A percentile compares a stretch with the other conserved stretches of the same genome.
These are phyloP conservation scores for Elegia similella DNA, from an alignment of 2,888 invertebrate species.

Conservation along the genomic window DNA sequence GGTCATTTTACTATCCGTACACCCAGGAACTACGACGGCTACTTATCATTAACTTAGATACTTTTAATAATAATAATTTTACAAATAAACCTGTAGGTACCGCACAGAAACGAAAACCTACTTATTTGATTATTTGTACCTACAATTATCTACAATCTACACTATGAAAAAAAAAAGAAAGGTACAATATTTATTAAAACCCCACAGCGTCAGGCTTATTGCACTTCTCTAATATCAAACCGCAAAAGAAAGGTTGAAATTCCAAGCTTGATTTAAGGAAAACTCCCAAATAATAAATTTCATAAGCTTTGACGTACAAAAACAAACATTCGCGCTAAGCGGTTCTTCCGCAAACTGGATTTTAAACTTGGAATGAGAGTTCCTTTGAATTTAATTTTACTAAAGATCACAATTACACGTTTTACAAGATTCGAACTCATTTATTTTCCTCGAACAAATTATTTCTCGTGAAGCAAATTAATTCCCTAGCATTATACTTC, in stretches of 20 bases:
- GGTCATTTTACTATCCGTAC: too few relatives aligned
- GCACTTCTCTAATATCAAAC: neutral
- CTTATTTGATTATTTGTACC: neutral
- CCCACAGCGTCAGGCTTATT: neutral
- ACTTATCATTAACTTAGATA: too few relatives aligned
- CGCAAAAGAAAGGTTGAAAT: neutral
- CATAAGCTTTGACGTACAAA: slow-evolving; percentile 13
- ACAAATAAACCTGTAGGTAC: too few relatives aligned
- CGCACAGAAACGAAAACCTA: neutral
- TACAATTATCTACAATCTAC: neutral
- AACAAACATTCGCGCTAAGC: slow-evolving; percentile 21
- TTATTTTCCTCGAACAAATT: slow-evolving; percentile 65
- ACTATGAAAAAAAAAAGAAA: neutral
- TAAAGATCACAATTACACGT: slow-evolving; percentile 70
- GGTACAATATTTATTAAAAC: neutral
- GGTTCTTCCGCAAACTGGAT: slow-evolving; percentile 29
- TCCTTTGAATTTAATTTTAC: slow-evolving; percentile 60
- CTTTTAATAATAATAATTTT: too few relatives aligned
- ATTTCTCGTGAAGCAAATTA: slow-evolving; percentile 74
- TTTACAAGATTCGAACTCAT: slow-evolving; percentile 69
- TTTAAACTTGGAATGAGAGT: slow-evolving; percentile 41
- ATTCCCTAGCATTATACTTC: slow-evolving; percentile 74
- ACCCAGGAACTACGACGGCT: too few relatives aligned
- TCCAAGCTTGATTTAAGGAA: slow-evolving; percentile 1
- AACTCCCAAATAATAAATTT: slow-evolving; percentile 16